Evolutionary conservation across 1,140 invertebrate genomes (phyloP), one percentile per base, ranked within the genome.

Genomic region (Coelopa frigida): DNA sequence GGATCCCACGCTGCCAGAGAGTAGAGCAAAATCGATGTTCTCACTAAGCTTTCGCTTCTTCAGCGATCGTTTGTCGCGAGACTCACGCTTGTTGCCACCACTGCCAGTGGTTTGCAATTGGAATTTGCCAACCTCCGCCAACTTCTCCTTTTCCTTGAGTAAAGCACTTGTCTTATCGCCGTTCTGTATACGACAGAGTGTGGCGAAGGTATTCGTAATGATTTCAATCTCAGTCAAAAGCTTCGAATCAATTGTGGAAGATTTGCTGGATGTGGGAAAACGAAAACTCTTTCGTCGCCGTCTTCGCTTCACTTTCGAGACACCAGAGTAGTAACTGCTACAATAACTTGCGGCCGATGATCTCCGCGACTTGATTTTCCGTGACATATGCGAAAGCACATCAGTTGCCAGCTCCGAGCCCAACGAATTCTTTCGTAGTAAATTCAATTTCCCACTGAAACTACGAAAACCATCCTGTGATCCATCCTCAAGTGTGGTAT

Each of bases 201-300:
- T 80, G 2, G 82, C 70, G 57, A 94, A 85, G 40, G 85, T 82
- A 4, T 77, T 75, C 3, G 85, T 79, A 0, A 94, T 63, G 53
- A 81, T 83, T 44, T 93, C 88, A 47, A 94, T 75, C 57, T 93
- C 86, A 38, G 83, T 78, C 38, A 80, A 74, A 46, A 93, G 83
- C 54, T 83, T 83, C 8, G 87, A 87, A 73, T 94, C 87, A 14
- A 85, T 73, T 11, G 71, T 64, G 29, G 73, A 66, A 60, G 50
- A 49, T 26, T 62, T 63, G 20, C 51, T 40, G 17, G 39, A 35
- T 12, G 46, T 33, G 14, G 32, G 40, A n/a, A 33, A 42, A 11
- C 58, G 75, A 73, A 42, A 72, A 56, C 58, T 75, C 51, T 66
- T 68, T 1, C 57, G 52, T 8, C 58, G 55, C 20, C 54, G 57